Evolutionary conservation across 2,888 invertebrate genomes (phyloP), one percentile per base, ranked within the genome.

Genomic region (Drosophila trichaetosa): DNA sequence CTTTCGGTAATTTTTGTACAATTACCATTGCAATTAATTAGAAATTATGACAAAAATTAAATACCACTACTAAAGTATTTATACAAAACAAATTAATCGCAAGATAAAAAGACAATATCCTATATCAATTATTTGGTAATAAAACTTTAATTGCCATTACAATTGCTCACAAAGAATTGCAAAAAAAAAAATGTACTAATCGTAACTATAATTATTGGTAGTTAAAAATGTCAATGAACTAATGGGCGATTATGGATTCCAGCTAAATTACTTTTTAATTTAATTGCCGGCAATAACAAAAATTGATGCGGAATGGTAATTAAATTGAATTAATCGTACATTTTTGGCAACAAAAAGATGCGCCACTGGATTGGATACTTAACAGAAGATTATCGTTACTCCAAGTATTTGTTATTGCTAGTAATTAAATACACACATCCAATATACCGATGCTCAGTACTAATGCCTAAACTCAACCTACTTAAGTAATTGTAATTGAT

Each of bases 91-190:
- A 13, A 21, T 33, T 1, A 10, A 53, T 53, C 36, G 38, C 21
- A 38, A 56, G 24, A 34, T 34, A 24, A 54, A 36, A 27, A 54
- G 34, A 53, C 34, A 53, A 53, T 16, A 53, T 49, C 3, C 38
- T 10, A 40, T 16, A 56, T 40, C 1, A 40, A 42, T 21, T 57
- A 56, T 42, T 57, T 57, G 40, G 29, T 40, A 40, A 42, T 42
- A 57, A n/a, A 40, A 29, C 4, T 56, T 56, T 27, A 56, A 56
- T 56, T 51, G 51, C n/a, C 27, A 51, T 51, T 51, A 51, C 29
- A 51, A 51, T 49, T 38, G 54, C 54, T 49, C 49, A 29, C 18
- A 24, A 49, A 18, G 27, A 49, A 49, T 49, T 29, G 27, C 10
- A 54, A 36, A 38, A 38, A 36, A 38, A 38, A 38, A 36, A 13